Base-by-base conservation (phyloP, 2,113 vertebrate species). In the Melozone crissalis region DNA sequence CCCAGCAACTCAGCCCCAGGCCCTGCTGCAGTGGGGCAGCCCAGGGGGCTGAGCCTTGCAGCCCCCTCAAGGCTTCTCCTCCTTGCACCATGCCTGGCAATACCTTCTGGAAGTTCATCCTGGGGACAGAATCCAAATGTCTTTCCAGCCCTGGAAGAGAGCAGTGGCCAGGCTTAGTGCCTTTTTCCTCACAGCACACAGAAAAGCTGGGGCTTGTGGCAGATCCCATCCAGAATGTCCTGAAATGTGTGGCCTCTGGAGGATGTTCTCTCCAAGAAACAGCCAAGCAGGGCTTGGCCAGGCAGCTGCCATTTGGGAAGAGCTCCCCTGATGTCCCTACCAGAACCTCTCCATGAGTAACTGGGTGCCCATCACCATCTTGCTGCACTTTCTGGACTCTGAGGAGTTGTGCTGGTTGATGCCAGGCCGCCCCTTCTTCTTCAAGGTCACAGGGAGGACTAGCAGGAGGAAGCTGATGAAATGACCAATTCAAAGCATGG, bases 311-410 rank as follows among this genome's bases (percentile, higher is more conserved):
- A 1, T 41, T 66, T 71, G 68, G 55, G 39, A 87, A 55, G 19
- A 87, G 35, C 43, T 67, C 13, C 39, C 35, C 14, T 24, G n/a
- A 39, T 13, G 26, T 84, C 39, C 39, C 51, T 46, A 43, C 18
- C 31, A 24, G n/a, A 66, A 61, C 46, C 6, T n/a, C 28, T 65
- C 28, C 0, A 0, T 28, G 31, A 14, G 2, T 27, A 51, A 8
- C 13, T 1, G 27, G 1, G 16, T 14, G 61, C 43, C 67, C 41
- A 8, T 47, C 68, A 21, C 13, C 68, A 65, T 24, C 63, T 43
- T 5, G 33, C 35, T 68, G 62, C 15, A 2, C 43, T 39, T 46
- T 54, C 17, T 83, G 43, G 31, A 37, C 1, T 3, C 31, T 0
- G 0, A 55, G 84, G 37, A 43, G 44, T 7, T 2, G 51, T n/a